A percentile compares a stretch with the other conserved stretches of the same genome.
Conservation (phyloP, 2,888 invertebrate genomes). For the Crematogaster levior region DNA sequence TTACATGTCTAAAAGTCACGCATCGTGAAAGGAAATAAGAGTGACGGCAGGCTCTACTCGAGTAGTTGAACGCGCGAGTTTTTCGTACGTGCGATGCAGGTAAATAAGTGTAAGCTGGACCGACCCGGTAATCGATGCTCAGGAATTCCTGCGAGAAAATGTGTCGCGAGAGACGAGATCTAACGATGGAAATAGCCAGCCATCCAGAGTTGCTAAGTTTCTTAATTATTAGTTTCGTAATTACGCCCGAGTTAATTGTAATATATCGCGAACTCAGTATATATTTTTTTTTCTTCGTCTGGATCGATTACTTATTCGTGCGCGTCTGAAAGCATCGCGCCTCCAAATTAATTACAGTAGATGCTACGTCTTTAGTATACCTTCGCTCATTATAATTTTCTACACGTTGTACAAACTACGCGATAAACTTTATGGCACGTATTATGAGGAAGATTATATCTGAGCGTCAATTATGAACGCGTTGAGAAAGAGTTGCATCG, state of each 20-base stretch:
- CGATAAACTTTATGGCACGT: constrained; percentile 69
- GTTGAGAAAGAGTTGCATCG: constrained; percentile 53
- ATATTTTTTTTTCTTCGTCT: not conserved
- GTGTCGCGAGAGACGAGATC: constrained; percentile 14
- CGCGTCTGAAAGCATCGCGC: constrained; percentile 28
- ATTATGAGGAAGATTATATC: constrained; percentile 25
- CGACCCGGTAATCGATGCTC: constrained; percentile 40
- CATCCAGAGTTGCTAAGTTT: not conserved
- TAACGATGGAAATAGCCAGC: not conserved
- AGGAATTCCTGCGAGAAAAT: constrained; percentile 30
- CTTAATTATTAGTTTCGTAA: constrained; percentile 48
- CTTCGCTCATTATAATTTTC: constrained; percentile 65
- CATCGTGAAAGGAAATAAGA: constrained; percentile 48
- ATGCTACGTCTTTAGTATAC: constrained; percentile 29
- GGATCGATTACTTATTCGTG: constrained; percentile 40
- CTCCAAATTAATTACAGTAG: constrained; percentile 53
- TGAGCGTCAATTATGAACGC: constrained; percentile 58
- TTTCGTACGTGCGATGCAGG: constrained; percentile 44
- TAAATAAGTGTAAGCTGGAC: constrained; percentile 38
- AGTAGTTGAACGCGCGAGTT: constrained; percentile 33
- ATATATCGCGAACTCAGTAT: not conserved
- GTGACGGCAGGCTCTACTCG: constrained; percentile 34
- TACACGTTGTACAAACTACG: constrained; percentile 67
- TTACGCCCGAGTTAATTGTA: constrained; percentile 30
- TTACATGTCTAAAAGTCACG: constrained; percentile 37